Evolutionary conservation across 1,140 invertebrate species (phyloP), one percentile per base, ranked within the genome.

Genomic region (Venustaconcha ellipsiformis): DNA sequence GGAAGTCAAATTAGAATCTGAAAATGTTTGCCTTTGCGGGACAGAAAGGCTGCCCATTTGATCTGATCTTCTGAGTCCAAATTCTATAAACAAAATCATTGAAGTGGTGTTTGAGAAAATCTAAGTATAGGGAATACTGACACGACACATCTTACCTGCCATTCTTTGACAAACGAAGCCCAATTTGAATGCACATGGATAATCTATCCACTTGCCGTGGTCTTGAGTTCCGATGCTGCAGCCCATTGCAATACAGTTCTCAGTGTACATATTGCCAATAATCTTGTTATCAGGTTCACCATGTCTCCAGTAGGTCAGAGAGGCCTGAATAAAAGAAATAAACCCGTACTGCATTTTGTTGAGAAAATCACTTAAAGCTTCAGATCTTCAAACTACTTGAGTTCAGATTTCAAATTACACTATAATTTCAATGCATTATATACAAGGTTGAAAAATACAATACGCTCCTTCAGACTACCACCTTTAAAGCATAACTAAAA

Each of bases 171-270:
- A 76, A 17, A 72, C 23, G 15, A 71, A 70, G 26, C 37, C 20
- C 23, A 20, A 18, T 57, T 65, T 72, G 13, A 64, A 59, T 20
- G 56, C 59, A 30, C 74, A 76, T 0, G 74, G 69, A 26, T 59
- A 58, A 55, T 76, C 74, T 3, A 30, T 12, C 74, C 74, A 76
- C 15, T 58, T 63, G 15, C 74, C 74, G 17, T 71, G 59, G 23
- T 66, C 26, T 6, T 23, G 17, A 30, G 37, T 13, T 12, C 63
- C 68, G 14, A 55, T 58, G 2, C n/a, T n/a, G 56, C 23, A 57
- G 17, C 20, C 15, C 69, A 72, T 72, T 18, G 69, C 60, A 66
- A 76, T 68, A 70, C 74, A 76, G 57, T 76, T 76, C 30, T 76
- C 74, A 18, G 69, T 66, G 30, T 76, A 76, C n/a, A 30, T 37